Evolutionary conservation across 92 coral and sea anemone genomes (phyloP).

Genomic region (Muricea muricata): DNA sequence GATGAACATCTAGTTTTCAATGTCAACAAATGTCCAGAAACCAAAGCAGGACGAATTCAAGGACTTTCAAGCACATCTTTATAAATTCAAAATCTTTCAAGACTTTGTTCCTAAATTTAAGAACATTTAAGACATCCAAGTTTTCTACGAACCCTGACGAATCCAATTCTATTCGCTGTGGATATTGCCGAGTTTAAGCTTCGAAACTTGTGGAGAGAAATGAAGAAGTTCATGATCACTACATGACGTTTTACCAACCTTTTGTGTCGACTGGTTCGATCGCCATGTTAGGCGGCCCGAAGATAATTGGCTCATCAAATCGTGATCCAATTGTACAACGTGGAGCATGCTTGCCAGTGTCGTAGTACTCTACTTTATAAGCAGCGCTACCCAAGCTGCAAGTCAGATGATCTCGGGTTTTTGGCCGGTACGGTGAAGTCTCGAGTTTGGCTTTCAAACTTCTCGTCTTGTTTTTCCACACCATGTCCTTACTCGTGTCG

Average conservation of each 20-base stretch:
- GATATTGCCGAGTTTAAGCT: too few relatives aligned
- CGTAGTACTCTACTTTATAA: constrained; percentile 53
- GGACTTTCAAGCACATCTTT: too few relatives aligned
- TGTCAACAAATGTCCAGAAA: too few relatives aligned
- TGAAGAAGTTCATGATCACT: too few relatives aligned
- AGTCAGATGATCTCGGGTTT: constrained; percentile 48
- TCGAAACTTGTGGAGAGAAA: not conserved
- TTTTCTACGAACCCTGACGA: too few relatives aligned
- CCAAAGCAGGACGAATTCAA: too few relatives aligned
- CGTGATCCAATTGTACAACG: constrained; percentile 41
- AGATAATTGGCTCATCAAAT: constrained; percentile 25
- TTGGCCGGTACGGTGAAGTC: constrained; percentile 36
- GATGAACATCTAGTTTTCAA: too few relatives aligned
- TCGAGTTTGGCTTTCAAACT: constrained; percentile 46
- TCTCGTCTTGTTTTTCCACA: constrained; percentile 48
- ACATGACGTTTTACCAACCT: constrained; percentile 25
- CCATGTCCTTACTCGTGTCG: constrained; percentile 45
- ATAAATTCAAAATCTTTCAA: too few relatives aligned
- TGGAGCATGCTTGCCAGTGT: constrained; percentile 62
- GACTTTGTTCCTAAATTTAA: too few relatives aligned
- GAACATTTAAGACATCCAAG: too few relatives aligned
- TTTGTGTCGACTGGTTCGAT: constrained; percentile 58
- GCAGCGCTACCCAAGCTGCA: constrained; percentile 52
- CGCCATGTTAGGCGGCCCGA: constrained; percentile 48
- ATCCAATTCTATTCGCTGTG: too few relatives aligned